phyloP scores from a whole-genome alignment of 2,888 invertebrate genomes.

The Latheticus oryzae region DNA sequence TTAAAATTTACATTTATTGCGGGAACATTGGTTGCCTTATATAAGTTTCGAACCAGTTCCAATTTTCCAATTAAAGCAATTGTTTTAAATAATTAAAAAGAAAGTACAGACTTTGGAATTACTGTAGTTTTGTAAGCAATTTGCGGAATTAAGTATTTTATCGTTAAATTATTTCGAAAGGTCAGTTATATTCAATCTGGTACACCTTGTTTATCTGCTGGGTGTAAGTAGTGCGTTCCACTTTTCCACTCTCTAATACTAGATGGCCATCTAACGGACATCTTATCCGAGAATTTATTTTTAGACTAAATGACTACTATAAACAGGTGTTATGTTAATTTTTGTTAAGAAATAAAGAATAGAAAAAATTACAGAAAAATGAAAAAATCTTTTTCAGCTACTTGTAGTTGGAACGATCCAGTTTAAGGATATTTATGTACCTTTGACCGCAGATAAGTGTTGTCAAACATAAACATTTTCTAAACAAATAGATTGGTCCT shows the following conservation, averaged over 20 bases:
- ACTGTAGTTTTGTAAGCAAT: not conserved
- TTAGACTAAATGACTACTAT: conserved; percentile 20
- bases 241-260: conserved; percentile 6
- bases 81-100: not conserved
- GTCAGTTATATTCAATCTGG: conserved; percentile 24
- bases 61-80: not conserved
- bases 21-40: conserved; percentile 12
- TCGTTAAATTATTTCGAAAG: conserved; percentile 7
- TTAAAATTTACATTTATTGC: conserved; percentile 27
- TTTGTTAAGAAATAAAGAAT: conserved; percentile 1
- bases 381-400: conserved; percentile 2
- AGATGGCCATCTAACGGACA: conserved; percentile 21
- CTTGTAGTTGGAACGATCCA: conserved; percentile 19
- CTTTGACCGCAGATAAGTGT: conserved; percentile 41
- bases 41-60: conserved; percentile 3
- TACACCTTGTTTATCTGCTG: conserved; percentile 13
- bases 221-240: conserved; percentile 25
- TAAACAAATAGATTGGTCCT: conserved; percentile 34
- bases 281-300: conserved; percentile 16
- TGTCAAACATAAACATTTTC: conserved; percentile 43
- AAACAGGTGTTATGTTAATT: conserved; percentile 21
- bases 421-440: conserved; percentile 30
- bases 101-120: not conserved
- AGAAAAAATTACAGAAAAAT: not conserved
- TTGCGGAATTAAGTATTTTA: not conserved